Evolutionary conservation across 2,113 vertebrate genomes (phyloP), one percentile per base, ranked within the genome.

Genomic region (Chlorodrepanis virens): DNA sequence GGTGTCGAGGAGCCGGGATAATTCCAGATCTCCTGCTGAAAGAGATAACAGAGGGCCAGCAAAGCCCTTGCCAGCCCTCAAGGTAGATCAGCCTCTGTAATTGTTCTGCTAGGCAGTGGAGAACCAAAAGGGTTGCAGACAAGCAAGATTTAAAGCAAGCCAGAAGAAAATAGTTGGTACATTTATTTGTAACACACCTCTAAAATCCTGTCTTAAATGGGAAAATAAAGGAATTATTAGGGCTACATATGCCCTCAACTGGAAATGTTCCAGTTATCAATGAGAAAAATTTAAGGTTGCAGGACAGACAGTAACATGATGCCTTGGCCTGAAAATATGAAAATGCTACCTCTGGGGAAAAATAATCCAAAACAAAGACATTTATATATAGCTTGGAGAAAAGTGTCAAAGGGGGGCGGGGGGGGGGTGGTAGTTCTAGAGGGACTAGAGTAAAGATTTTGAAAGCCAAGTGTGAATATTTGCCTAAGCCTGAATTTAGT

Each of bases 381-480:
- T 90, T 86, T 12, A 44, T n/a, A 31, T 15, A 35, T 4, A 90
- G 12, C 83, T 86, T 59, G 50, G 47, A 69, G 59, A 68, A 92
- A 63, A 83, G n/a, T 70, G 37, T 65, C 31, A 42, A 88, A 90
- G 31, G 35, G 35, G 35, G 35, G 35, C 7, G 35, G 35, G 7
- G 35, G 35, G 35, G 33, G 40, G 13, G 14, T 53, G 39, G 40
- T 44, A 49, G 13, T 61, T 94, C 82, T 76, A 63, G 37, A 80
- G n/a, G 27, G 35, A 89, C 9, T 68, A 37, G 33, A 83, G 39
- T 33, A 85, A 68, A 76, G 31, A 70, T 42, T 82, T 53, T 53
- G n/a, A 86, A 93, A 81, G 54, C 35, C 94, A 67, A 94, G 76
- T 35, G 54, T 29, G 37, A 80, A 37, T 86, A 53, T 80, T 86